phyloP scores from a whole-genome alignment of 2,797 vertebrate genomes.

The Onychomys arenicola region DNA sequence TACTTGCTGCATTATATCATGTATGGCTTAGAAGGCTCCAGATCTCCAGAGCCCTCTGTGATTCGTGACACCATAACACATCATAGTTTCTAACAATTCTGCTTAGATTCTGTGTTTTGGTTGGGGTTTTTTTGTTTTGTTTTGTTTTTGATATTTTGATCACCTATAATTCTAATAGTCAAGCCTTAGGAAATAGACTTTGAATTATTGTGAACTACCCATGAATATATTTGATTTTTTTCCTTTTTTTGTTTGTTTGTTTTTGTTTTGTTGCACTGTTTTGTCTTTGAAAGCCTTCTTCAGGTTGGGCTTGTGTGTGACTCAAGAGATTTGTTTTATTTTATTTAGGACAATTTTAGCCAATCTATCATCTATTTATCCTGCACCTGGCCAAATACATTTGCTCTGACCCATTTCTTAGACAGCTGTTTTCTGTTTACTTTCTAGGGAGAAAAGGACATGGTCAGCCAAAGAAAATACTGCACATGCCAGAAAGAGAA shows the following conservation, averaged over 20 bases:
- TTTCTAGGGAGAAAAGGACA: slow-evolving; percentile 71
- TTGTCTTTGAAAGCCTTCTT: slow-evolving; percentile 55
- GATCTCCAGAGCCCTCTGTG: neutral
- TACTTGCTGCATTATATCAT: neutral
- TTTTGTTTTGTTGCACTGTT: neutral
- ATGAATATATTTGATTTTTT: neutral
- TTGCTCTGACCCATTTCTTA: slow-evolving; percentile 74
- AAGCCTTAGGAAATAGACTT: slow-evolving; percentile 34
- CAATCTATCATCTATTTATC: slow-evolving; percentile 68
- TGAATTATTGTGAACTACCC: slow-evolving; percentile 4
- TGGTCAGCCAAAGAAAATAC: slow-evolving; percentile 73
- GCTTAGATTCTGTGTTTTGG: neutral
- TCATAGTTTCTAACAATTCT: slow-evolving; percentile 16
- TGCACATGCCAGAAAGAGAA: slow-evolving; percentile 62
- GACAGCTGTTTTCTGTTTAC: slow-evolving; percentile 75
- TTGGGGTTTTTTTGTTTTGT: too few species aligned
- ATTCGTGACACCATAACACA: neutral
- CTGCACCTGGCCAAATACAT: slow-evolving; percentile 71
- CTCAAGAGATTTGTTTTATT: slow-evolving; percentile 62
- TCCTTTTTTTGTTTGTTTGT: neutral
- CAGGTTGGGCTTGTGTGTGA: slow-evolving; percentile 6
- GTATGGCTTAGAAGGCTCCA: neutral
- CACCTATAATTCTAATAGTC: neutral
- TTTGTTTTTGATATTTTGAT: neutral
- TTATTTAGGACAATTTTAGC: slow-evolving; percentile 72